phyloP scores from a whole-genome alignment of 2,113 vertebrate genomes.

The Naja naja region DNA sequence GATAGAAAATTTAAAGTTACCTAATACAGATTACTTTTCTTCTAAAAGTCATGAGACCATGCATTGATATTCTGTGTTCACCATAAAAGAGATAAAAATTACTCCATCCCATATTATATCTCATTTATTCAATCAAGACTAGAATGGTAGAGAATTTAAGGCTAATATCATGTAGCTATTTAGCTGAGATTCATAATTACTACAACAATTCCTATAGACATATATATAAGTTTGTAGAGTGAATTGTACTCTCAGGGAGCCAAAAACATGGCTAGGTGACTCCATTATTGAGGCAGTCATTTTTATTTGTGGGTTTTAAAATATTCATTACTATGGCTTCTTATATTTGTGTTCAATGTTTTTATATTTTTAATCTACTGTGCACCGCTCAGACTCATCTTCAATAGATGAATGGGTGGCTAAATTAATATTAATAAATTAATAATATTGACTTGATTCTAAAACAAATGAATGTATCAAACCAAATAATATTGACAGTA shows the following conservation, averaged over 20 bases:
- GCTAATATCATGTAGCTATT: not conserved
- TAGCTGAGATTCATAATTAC: not conserved
- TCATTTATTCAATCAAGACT: not conserved
- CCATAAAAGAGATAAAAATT: not conserved
- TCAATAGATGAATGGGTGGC: not conserved
- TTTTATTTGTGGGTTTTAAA: not conserved
- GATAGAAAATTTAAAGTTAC: not conserved
- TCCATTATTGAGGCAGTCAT: not conserved
- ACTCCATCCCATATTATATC: not conserved
- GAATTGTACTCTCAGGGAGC: not conserved
- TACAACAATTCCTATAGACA: not conserved
- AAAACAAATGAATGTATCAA: not conserved
- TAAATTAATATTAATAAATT: not conserved
- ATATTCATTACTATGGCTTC: not conserved
- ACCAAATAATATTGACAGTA: not conserved
- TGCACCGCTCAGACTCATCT: not conserved
- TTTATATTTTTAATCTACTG: not conserved
- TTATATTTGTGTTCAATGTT: not conserved
- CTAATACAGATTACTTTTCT: not conserved
- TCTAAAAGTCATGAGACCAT: not conserved
- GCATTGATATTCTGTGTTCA: not conserved
- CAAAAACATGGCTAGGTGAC: not conserved
- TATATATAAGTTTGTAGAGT: not conserved
- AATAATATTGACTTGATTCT: not conserved
- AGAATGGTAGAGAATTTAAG: not conserved